phyloP scores from a whole-genome alignment of 1,140 invertebrate species.

The Rhopalosiphum padi region DNA sequence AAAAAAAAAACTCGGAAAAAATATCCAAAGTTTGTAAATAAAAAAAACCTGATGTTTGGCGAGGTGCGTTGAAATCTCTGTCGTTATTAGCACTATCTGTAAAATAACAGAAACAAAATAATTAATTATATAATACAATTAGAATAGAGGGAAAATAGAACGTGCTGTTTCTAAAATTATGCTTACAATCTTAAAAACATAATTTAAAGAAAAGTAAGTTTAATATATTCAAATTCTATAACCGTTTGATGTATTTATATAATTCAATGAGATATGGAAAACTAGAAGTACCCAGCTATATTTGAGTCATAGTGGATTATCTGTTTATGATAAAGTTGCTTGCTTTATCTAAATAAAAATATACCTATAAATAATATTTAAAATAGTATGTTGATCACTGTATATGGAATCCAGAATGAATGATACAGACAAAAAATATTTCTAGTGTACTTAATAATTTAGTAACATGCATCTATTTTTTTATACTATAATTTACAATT shows the following conservation, averaged over 20 bases:
- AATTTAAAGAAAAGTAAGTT: no score
- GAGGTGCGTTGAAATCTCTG: constrained; percentile 35
- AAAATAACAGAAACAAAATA: not conserved
- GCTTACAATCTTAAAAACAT: no score
- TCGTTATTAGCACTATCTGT: not conserved
- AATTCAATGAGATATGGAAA: not conserved
- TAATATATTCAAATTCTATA: no score
- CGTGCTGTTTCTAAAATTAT: no score
- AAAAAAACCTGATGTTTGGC: constrained; percentile 31
- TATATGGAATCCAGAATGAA: not conserved
- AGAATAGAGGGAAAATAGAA: not conserved
- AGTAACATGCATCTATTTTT: not conserved
- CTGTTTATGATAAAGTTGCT: not conserved
- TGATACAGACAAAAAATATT: not conserved
- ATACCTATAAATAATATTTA: not conserved
- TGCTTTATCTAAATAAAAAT: not conserved
- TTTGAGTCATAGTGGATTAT: not conserved
- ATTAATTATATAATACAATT: not conserved
- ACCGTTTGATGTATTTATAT: not conserved
- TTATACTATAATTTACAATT: not conserved
- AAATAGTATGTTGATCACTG: not conserved
- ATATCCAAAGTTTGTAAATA: not conserved
- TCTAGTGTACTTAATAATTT: not conserved
- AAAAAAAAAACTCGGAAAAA: not conserved
- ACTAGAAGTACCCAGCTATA: not conserved